Percentiles rank a stretch among this genome's conserved stretches.
These are phyloP conservation scores for Brachylomia viminalis DNA, from an alignment of 2,888 invertebrate genomes.

Conservation along the genomic window DNA sequence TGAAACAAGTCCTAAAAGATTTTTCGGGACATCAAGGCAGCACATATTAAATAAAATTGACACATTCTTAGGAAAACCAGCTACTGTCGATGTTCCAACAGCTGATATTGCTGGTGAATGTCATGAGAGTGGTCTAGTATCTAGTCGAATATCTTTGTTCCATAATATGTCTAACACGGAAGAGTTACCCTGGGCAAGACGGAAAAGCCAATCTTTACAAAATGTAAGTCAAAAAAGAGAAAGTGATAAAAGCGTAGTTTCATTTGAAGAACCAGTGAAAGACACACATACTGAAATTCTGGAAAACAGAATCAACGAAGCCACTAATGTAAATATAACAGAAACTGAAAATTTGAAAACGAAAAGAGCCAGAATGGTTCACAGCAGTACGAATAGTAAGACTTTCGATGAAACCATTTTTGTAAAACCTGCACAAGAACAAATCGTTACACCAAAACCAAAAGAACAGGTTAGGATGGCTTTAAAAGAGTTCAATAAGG, in stretches of 20 bases:
- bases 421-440: conserved; percentile 52
- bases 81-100: conserved; percentile 71
- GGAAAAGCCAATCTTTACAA: conserved; percentile 81
- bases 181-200: conserved; percentile 74
- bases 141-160: conserved; percentile 87
- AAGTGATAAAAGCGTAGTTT: conserved; percentile 63
- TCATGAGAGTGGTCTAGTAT: conserved; percentile 86
- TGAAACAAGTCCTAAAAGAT: conserved; percentile 88
- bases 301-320: conserved; percentile 42
- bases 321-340: conserved; percentile 44
- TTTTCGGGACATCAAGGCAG: conserved; percentile 87
- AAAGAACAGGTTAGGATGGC: conserved; percentile 65
- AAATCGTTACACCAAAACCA: conserved; percentile 31
- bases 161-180: conserved; percentile 85
- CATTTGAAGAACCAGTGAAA: conserved; percentile 48
- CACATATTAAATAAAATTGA: conserved; percentile 88
- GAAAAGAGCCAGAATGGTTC: conserved; percentile 75
- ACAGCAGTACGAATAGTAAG: conserved; percentile 70
- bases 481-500: conserved; percentile 67
- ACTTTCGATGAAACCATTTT: conserved; percentile 74
- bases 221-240: conserved; percentile 77
- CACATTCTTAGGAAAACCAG: conserved; percentile 83
- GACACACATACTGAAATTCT: conserved; percentile 26
- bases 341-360: conserved; percentile 69
- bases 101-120: conserved; percentile 71